Evolutionary conservation across 2,797 vertebrate species (phyloP).

Genomic region (Coregonus sp.): DNA sequence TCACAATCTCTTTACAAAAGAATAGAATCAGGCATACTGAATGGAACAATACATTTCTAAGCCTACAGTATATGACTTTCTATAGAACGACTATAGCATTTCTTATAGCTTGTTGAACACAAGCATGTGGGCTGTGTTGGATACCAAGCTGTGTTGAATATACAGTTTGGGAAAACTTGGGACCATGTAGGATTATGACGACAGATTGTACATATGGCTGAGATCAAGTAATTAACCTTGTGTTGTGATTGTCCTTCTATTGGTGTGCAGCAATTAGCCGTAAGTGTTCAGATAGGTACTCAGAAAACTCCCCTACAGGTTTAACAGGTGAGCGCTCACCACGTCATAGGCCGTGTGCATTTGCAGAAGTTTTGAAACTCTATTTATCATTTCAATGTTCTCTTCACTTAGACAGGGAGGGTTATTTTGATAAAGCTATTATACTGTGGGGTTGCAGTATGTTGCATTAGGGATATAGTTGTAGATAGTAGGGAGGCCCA

Average conservation of each 20-base stretch:
- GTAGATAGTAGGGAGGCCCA: conserved; percentile 19
- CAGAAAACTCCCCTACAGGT: too few relatives aligned
- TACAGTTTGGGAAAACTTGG: conserved; percentile 12
- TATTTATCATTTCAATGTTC: too few relatives aligned
- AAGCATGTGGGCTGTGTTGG: too few relatives aligned
- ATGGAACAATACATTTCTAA: background rate
- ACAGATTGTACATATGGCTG: conserved; percentile 74
- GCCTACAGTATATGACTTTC: background rate
- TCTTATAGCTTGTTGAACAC: too few relatives aligned
- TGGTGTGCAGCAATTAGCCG: conserved; percentile 74
- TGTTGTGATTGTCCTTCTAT: conserved; percentile 68
- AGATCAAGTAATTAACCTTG: conserved; percentile 83
- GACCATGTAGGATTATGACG: conserved; percentile 54
- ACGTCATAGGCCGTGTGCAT: too few relatives aligned
- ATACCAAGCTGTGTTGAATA: too few relatives aligned
- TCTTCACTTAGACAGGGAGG: too few relatives aligned
- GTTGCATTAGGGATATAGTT: too few relatives aligned
- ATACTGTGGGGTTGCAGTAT: too few relatives aligned
- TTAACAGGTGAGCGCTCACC: too few relatives aligned
- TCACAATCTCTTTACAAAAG: conserved; percentile 34
- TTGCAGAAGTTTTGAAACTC: too few relatives aligned
- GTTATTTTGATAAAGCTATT: too few relatives aligned
- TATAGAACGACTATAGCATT: background rate
- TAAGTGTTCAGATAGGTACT: conserved; percentile 33
- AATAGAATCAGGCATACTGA: conserved; percentile 8